Conservation (phyloP, 2,797 vertebrate genomes). For the Petrocephalus sullivani region DNA sequence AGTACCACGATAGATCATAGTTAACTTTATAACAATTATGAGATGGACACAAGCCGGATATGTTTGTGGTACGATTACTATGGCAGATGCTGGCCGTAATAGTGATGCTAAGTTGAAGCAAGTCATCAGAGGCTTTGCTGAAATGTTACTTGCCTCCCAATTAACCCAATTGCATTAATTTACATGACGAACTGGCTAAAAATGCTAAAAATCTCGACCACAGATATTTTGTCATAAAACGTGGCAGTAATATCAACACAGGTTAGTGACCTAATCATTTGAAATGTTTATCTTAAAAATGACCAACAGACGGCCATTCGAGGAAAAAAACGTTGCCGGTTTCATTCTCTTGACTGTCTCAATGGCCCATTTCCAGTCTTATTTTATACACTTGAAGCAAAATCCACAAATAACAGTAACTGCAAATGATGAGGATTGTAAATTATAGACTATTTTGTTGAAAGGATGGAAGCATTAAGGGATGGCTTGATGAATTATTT, state of each 20-base stretch:
- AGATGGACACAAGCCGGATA: background rate
- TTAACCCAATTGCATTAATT: background rate
- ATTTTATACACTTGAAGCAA: background rate
- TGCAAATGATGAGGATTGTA: background rate
- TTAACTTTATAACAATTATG: background rate
- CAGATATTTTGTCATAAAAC: background rate
- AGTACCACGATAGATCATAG: background rate
- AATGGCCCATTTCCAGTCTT: background rate
- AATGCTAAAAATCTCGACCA: background rate
- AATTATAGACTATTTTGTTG: slow-evolving; percentile 1
- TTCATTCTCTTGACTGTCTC: background rate
- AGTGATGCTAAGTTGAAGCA: background rate
- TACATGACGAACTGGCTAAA: background rate
- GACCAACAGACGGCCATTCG: background rate
- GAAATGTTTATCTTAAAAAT: background rate
- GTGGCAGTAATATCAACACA: background rate
- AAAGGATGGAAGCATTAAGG: background rate
- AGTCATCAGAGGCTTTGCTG: background rate
- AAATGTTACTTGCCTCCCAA: background rate
- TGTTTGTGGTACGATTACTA: background rate
- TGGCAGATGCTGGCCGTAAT: background rate
- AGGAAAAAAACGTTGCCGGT: background rate
- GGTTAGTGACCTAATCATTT: background rate
- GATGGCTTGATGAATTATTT: background rate
- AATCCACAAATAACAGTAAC: slow-evolving; percentile 3